Percentiles rank a stretch among this genome's conserved stretches.
phyloP scores from a whole-genome alignment of 2,888 invertebrate species.

The Stegophylla sp. region DNA sequence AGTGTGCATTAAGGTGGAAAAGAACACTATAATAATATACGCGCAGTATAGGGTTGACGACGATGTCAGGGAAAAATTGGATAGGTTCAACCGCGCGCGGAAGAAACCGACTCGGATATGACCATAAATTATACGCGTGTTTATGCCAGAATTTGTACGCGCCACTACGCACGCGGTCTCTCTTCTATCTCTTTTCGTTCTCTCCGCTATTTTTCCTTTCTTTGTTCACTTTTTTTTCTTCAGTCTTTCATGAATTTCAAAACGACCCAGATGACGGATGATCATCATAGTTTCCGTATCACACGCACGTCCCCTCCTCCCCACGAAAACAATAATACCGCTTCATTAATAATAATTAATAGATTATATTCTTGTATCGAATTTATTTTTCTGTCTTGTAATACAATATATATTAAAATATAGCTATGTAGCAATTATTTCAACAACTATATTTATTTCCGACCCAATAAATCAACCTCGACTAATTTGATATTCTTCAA shows the following conservation, averaged over 20 bases:
- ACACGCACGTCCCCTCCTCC: background rate
- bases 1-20: slow-evolving; percentile 37
- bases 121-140: slow-evolving; percentile 34
- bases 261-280: slow-evolving; percentile 2
- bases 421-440: no score
- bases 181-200: background rate
- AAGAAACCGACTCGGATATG: slow-evolving; percentile 13
- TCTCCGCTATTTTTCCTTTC: background rate
- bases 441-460: no score
- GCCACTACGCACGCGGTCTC: no score
- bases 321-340: background rate
- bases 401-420: no score
- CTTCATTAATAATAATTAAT: slow-evolving; percentile 12
- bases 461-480: no score
- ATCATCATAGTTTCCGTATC: background rate
- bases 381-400: no score
- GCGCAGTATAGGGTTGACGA: slow-evolving; percentile 16
- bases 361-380: no score
- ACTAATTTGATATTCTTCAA: no score
- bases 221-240: background rate
- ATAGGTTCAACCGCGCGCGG: background rate
- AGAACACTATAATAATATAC: no score
- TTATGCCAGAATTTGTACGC: slow-evolving; percentile 17
- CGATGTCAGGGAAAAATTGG: slow-evolving; percentile 32
- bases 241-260: slow-evolving; percentile 34